A percentile compares a stretch with the other conserved stretches of the same genome.
Evolutionary conservation across 2,113 vertebrate species (phyloP).

Genomic region (Turnix velox): DNA sequence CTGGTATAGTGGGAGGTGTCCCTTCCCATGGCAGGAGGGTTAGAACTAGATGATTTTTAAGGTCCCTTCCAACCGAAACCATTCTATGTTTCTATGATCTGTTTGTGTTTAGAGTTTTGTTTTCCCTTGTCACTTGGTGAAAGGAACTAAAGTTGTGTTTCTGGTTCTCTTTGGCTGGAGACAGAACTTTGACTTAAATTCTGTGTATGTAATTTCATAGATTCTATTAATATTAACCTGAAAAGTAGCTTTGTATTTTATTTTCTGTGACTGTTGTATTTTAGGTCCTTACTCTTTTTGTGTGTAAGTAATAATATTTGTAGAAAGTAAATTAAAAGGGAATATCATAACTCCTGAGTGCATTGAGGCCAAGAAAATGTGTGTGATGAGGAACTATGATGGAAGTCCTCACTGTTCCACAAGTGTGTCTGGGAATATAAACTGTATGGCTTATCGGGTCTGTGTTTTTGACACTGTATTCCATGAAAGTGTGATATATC

Average conservation of each 20-base stretch:
- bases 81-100: no score
- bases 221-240: neutral
- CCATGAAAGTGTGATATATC: neutral
- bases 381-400: neutral
- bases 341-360: neutral
- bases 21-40: no score
- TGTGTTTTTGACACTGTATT: neutral
- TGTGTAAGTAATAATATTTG: neutral
- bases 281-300: neutral
- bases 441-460: neutral
- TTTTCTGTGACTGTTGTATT: neutral
- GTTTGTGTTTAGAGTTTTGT: conserved; percentile 27
- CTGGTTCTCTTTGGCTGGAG: neutral
- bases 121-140: neutral
- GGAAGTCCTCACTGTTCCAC: neutral
- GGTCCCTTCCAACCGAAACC: no score
- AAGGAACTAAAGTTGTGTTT: conserved; percentile 16
- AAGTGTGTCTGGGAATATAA: neutral
- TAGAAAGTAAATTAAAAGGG: neutral
- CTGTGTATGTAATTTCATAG: neutral
- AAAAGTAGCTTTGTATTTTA: neutral
- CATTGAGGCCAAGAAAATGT: neutral
- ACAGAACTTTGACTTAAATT: neutral
- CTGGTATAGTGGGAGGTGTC: no score
- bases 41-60: no score